Conservation (phyloP, 2,113 vertebrate species). For the Copsychus sechellarum region DNA sequence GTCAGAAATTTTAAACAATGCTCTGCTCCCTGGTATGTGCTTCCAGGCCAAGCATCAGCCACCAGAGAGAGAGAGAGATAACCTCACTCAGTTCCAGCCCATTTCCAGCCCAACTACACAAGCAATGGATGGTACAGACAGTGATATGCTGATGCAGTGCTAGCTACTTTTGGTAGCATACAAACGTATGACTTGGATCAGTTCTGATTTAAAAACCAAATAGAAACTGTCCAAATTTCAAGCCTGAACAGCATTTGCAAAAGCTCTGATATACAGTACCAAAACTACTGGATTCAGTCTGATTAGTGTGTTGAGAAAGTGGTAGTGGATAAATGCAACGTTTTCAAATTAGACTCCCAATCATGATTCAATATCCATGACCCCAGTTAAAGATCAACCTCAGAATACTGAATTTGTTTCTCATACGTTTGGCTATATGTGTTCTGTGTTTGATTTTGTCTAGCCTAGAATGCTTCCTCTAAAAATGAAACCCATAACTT, state of each 20-base stretch:
- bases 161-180: neutral
- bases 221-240: neutral
- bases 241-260: neutral
- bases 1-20: neutral
- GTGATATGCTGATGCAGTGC: neutral
- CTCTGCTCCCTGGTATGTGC: neutral
- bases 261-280: neutral
- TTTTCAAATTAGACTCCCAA: neutral
- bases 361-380: neutral
- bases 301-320: neutral
- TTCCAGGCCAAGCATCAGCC: neutral
- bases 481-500: neutral
- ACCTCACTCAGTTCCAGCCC: neutral
- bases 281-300: neutral
- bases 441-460: neutral
- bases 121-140: neutral
- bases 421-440: neutral
- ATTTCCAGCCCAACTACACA: neutral
- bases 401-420: neutral
- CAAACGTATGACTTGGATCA: neutral
- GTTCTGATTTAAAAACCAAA: neutral
- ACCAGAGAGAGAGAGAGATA: neutral
- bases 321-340: neutral
- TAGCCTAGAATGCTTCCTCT: neutral
- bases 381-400: neutral